Conservation (phyloP, 2,888 invertebrate genomes). For the Diplazon laetatorius region DNA sequence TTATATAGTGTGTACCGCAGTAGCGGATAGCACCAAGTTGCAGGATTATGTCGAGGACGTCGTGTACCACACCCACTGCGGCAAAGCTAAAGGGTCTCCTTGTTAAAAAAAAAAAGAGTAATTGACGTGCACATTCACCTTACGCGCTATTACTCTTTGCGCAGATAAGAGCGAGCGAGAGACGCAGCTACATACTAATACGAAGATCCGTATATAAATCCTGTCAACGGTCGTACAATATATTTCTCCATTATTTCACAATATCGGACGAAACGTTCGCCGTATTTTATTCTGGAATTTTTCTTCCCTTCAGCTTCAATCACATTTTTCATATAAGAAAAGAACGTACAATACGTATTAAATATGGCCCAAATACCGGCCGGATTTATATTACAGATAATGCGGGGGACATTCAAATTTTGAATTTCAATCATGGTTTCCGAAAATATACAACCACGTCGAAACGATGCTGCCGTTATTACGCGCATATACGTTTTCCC, state of each 20-base stretch:
- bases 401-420: constrained; percentile 2
- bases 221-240: neutral
- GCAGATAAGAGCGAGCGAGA: constrained; percentile 17
- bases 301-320: too few relatives aligned
- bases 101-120: constrained; percentile 40
- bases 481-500: constrained; percentile 20
- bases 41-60: constrained; percentile 34
- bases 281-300: too few relatives aligned
- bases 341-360: neutral
- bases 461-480: constrained; percentile 9
- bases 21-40: constrained; percentile 26
- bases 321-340: neutral
- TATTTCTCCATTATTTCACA: neutral
- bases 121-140: constrained; percentile 29
- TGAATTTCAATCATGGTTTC: constrained; percentile 22
- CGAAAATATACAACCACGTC: neutral
- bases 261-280: neutral
- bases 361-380: too few relatives aligned
- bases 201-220: neutral
- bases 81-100: constrained; percentile 38
- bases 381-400: neutral
- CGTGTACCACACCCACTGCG: constrained; percentile 51
- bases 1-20: constrained; percentile 6
- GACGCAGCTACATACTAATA: neutral
- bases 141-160: constrained; percentile 15